A percentile compares a stretch with the other conserved stretches of the same genome.
These are phyloP conservation scores for Gallirallus australis DNA, from an alignment of 2,797 vertebrate species.

Conservation along the genomic window DNA sequence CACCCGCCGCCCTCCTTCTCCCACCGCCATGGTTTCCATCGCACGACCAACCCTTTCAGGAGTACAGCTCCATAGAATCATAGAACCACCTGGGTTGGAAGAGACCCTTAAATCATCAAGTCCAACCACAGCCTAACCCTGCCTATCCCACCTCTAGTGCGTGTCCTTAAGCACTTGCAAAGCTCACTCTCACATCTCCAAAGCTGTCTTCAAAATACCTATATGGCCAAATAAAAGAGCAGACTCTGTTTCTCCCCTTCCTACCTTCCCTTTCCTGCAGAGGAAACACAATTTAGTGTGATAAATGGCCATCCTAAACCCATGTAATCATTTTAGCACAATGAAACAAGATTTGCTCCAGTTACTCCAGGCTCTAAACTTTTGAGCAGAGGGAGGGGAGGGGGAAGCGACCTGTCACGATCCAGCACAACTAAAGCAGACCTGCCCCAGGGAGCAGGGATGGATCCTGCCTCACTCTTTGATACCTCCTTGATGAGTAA, in stretches of 20 bases:
- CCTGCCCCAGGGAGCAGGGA: neutral
- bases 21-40: neutral
- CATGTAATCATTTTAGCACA: slow-evolving; percentile 33
- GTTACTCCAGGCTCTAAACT: slow-evolving; percentile 54
- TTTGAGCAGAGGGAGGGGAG: neutral
- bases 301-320: slow-evolving; percentile 49
- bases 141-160: too few relatives aligned
- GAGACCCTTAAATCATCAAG: too few relatives aligned
- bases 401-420: rapidly evolving
- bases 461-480: neutral
- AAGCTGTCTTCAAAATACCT: neutral
- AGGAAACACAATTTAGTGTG: slow-evolving; percentile 24
- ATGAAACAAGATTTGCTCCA: slow-evolving; percentile 32
- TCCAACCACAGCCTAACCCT: too few relatives aligned
- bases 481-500: neutral
- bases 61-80: neutral
- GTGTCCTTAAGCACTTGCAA: neutral
- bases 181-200: rapidly evolving
- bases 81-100: too few relatives aligned
- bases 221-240: neutral
- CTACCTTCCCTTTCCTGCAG: neutral
- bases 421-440: neutral
- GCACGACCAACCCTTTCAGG: neutral
- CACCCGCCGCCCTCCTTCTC: neutral
- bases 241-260: too few relatives aligned